These are phyloP conservation scores for Notarius lentiginosus DNA, from an alignment of 2,113 vertebrate genomes.

Conservation along the genomic window DNA sequence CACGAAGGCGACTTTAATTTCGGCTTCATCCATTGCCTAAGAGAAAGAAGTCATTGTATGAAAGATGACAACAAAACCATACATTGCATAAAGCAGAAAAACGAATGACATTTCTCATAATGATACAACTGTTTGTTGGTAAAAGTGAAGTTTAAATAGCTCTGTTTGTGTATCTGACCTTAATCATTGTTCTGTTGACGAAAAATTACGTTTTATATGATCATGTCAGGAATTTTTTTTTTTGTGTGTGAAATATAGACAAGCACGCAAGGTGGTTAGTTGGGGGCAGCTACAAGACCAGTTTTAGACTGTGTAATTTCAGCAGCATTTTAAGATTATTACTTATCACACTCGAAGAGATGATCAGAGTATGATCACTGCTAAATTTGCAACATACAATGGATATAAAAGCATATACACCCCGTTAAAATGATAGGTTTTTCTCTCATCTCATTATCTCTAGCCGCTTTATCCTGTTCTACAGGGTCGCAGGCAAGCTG, in stretches of 20 bases:
- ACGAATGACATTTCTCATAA: neutral
- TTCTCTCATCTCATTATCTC: too few relatives aligned
- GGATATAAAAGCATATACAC: too few relatives aligned
- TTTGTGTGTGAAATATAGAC: neutral
- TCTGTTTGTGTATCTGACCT: neutral
- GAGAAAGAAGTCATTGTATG: constrained; percentile 36
- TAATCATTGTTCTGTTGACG: neutral
- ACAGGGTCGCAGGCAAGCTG: too few relatives aligned
- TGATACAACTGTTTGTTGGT: neutral
- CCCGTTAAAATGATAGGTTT: too few relatives aligned
- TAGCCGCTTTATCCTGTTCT: too few relatives aligned
- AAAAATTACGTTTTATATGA: neutral
- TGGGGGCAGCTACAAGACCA: neutral
- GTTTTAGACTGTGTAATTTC: neutral
- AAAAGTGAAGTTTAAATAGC: neutral
- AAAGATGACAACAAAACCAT: neutral
- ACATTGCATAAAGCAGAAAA: neutral
- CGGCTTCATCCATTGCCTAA: constrained; percentile 81
- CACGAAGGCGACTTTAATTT: constrained; percentile 87
- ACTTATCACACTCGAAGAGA: neutral
- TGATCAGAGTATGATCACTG: too few relatives aligned
- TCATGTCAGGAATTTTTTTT: neutral
- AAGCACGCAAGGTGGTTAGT: neutral
- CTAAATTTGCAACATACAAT: too few relatives aligned
- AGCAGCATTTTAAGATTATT: neutral